Percentiles rank a stretch among this genome's conserved stretches.
Conservation (phyloP, 2,113 vertebrate genomes). For the Corythaixoides concolor region DNA sequence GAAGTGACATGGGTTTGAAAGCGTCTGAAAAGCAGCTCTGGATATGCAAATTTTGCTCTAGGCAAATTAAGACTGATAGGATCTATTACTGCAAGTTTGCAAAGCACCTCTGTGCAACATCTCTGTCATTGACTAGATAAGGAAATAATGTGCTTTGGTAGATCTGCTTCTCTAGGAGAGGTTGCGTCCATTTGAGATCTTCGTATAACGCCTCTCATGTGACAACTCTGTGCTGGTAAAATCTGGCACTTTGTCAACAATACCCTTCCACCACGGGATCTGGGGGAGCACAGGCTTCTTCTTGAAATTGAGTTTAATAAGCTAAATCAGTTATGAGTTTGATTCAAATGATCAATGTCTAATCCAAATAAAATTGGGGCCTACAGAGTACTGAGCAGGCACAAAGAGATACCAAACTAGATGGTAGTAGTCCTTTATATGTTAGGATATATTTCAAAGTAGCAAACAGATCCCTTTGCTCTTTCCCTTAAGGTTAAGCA, state of each 20-base stretch:
- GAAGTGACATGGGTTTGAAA: background rate
- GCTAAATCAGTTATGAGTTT: background rate
- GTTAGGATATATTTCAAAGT: background rate
- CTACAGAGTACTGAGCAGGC: background rate
- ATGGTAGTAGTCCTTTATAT: rapidly evolving
- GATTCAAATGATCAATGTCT: background rate
- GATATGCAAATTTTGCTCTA: background rate
- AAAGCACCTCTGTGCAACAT: background rate
- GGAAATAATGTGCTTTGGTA: background rate
- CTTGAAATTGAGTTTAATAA: background rate
- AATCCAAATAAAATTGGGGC: background rate
- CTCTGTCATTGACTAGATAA: background rate
- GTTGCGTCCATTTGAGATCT: background rate
- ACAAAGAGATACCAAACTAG: background rate
- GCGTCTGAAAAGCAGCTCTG: background rate
- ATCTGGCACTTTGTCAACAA: background rate
- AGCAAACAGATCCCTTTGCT: background rate
- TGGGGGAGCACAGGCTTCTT: background rate
- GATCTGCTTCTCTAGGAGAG: background rate
- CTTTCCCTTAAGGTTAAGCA: background rate
- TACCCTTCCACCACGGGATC: background rate
- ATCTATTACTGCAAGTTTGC: background rate
- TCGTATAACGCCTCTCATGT: background rate
- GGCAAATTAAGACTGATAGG: background rate
- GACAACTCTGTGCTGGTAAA: background rate